Conservation (phyloP, 2,113 vertebrate species). For the Forbesichthys agassizii region DNA sequence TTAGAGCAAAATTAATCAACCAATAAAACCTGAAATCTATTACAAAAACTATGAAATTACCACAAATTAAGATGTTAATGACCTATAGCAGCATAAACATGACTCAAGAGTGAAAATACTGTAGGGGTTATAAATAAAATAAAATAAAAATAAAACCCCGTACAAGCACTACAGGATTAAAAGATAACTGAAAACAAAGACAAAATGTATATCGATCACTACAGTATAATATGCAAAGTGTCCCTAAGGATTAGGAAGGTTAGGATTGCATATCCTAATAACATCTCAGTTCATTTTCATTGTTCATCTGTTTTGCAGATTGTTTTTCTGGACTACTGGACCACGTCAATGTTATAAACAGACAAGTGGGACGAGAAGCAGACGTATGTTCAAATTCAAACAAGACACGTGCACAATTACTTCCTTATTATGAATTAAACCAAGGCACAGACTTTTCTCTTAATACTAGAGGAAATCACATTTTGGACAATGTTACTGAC, state of each 20-base stretch:
- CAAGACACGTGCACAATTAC: slow-evolving; percentile 43
- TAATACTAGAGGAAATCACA: slow-evolving; percentile 35
- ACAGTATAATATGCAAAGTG: not conserved
- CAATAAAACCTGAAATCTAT: slow-evolving; percentile 54
- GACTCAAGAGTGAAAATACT: not conserved
- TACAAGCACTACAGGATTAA: slow-evolving; percentile 23
- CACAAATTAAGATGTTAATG: slow-evolving; percentile 9
- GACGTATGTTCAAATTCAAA: slow-evolving; percentile 36
- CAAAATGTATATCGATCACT: slow-evolving; percentile 42
- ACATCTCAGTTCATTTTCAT: slow-evolving; percentile 11
- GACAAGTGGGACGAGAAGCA: slow-evolving; percentile 34
- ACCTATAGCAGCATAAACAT: slow-evolving; percentile 33
- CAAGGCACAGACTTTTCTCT: slow-evolving; percentile 61
- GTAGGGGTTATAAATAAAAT: not conserved
- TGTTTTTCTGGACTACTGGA: slow-evolving; percentile 1
- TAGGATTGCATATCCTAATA: not conserved
- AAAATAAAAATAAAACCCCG: slow-evolving; percentile 19
- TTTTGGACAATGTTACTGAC: slow-evolving; percentile 18
- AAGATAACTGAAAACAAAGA: slow-evolving; percentile 9
- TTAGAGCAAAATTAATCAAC: slow-evolving; percentile 42
- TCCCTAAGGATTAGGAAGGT: slow-evolving; percentile 8
- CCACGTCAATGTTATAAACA: slow-evolving; percentile 21
- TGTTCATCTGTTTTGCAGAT: slow-evolving; percentile 18
- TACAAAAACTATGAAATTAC: slow-evolving; percentile 5
- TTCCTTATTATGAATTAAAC: slow-evolving; percentile 40